A percentile compares a stretch with the other conserved stretches of the same genome.
phyloP scores from a whole-genome alignment of 2,888 invertebrate species.

The Oxytorus armatus region DNA sequence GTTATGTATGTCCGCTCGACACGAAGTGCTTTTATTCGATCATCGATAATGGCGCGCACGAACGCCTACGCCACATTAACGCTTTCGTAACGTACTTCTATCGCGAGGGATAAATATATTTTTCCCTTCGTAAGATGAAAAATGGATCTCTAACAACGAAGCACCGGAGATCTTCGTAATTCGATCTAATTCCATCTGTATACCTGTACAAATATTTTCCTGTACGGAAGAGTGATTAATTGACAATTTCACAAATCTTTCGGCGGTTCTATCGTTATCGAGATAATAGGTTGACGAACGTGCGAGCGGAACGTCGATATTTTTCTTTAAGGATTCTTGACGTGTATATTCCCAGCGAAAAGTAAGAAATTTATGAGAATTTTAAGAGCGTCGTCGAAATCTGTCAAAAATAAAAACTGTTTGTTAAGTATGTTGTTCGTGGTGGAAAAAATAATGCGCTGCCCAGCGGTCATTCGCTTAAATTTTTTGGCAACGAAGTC shows the following conservation, averaged over 20 bases:
- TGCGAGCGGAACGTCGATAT: no score
- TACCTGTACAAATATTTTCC: background rate
- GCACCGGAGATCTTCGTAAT: conserved; percentile 10
- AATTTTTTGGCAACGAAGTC: no score
- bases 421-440: no score
- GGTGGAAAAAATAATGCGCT: no score
- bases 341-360: no score
- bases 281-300: no score
- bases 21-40: conserved; percentile 63
- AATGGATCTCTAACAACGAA: conserved; percentile 54
- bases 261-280: no score
- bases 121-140: conserved; percentile 30
- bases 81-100: conserved; percentile 16
- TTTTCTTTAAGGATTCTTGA: no score
- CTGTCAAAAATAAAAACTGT: no score
- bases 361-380: no score
- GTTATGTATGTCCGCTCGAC: conserved; percentile 61
- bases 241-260: background rate
- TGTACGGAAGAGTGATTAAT: conserved; percentile 38
- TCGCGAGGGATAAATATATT: background rate
- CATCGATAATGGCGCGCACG: conserved; percentile 61
- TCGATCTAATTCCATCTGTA: conserved; percentile 10
- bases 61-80: conserved; percentile 20
- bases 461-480: no score
- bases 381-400: no score